These are phyloP conservation scores for Tragelaphus scriptus DNA, from an alignment of 2,113 vertebrate species.

Conservation along the genomic window DNA sequence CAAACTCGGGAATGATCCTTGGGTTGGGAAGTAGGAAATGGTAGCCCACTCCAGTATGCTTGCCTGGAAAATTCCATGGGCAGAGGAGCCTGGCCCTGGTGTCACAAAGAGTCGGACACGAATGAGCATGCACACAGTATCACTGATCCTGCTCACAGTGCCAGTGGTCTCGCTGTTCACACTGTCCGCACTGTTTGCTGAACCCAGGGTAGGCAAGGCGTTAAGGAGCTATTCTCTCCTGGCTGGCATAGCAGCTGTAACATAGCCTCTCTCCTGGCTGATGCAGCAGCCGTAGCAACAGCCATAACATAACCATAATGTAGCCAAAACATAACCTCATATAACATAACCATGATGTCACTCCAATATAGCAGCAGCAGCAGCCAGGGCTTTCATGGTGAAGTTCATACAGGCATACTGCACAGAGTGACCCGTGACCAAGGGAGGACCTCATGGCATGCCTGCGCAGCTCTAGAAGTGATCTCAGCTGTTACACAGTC, in stretches of 20 bases:
- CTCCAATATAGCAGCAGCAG: neutral
- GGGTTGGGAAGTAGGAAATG: neutral
- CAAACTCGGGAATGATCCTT: neutral
- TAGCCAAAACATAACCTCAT: neutral
- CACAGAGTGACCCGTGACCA: neutral
- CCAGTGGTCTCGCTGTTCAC: neutral
- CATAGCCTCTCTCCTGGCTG: neutral
- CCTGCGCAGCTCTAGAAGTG: neutral
- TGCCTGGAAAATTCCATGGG: neutral
- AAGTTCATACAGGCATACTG: neutral
- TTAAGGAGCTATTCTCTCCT: neutral
- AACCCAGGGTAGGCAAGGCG: neutral
- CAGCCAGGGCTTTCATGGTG: neutral
- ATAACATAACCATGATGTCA: neutral
- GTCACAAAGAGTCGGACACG: neutral
- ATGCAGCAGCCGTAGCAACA: neutral
- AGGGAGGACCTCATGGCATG: accelerated
- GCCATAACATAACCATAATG: neutral
- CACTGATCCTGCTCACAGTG: neutral
- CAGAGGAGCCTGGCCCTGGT: neutral
- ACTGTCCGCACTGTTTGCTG: accelerated
- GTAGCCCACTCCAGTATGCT: neutral
- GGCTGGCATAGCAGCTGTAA: neutral
- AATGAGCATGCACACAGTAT: neutral
- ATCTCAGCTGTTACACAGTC: neutral